Evolutionary conservation across 2,113 vertebrate species (phyloP), one percentile per base, ranked within the genome.

Genomic region (Phainopepla nitens): DNA sequence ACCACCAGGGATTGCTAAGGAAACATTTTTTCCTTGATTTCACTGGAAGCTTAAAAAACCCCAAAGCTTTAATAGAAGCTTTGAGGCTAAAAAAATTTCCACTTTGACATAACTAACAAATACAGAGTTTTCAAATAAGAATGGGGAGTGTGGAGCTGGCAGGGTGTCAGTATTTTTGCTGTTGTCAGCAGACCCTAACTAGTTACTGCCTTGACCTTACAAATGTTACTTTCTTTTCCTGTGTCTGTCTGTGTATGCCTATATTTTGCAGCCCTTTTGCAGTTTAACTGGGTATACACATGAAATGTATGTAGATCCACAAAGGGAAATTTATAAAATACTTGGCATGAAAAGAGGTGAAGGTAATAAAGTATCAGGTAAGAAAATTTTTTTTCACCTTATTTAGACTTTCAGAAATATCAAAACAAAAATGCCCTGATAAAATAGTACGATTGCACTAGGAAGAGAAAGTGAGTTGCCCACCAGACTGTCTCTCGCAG

Each of bases 261-360:
- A 10, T 94, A 39, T 94, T 89, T 96, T 97, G 65, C 82, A 99
- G 99, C 93, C 98, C 7, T 99, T 99, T 96, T 99, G 99, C 97
- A 97, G 93, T 82, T 96, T 99, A 94, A 99, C 99, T 42, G 98
- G 98, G 6, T 99, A 99, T 98, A 94, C 96, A 69, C 97, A 99
- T 86, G 99, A 99, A 97, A 99, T 99, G 53, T 99, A 99, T 72
- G 98, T 99, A 49, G 99, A 99, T 97, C 98, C 99, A 36, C 97
- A 98, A 73, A 98, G 98, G 88, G 95, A 98, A 84, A 98, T 99
- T 96, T 99, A 99, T 97, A 98, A 97, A 96, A 98, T 70, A 41
- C 97, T 99, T 90, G 98, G 99, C 65, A 98, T 99, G 99, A 99
- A 98, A 97, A 98, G 97, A 97, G 99, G 98, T 85, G 99, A 99